These are phyloP conservation scores for Silurus glanis DNA, from an alignment of 2,113 vertebrate species.

Conservation along the genomic window DNA sequence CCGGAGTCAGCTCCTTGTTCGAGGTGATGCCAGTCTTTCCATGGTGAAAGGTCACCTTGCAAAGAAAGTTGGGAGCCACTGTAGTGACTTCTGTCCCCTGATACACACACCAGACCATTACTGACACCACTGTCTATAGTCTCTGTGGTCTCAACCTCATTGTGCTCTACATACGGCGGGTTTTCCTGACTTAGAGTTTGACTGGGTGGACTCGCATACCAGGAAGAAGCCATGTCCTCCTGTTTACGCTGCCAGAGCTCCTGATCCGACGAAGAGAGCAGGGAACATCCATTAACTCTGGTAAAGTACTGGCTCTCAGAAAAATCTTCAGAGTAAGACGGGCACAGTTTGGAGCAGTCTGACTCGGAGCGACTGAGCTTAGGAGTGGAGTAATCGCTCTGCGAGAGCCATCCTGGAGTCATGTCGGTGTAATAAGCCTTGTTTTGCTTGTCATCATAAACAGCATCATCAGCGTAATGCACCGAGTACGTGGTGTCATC, in stretches of 20 bases:
- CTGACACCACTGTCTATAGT: slow-evolving; percentile 87
- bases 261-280: slow-evolving; percentile 91
- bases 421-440: slow-evolving; percentile 80
- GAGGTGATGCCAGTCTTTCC: slow-evolving; percentile 91
- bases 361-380: slow-evolving; percentile 97
- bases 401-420: slow-evolving; percentile 88
- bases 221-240: slow-evolving; percentile 79
- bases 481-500: slow-evolving; percentile 75
- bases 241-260: slow-evolving; percentile 95
- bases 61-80: slow-evolving; percentile 88
- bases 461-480: slow-evolving; percentile 71
- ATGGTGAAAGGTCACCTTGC: slow-evolving; percentile 86
- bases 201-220: slow-evolving; percentile 78
- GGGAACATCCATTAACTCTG: slow-evolving; percentile 85
- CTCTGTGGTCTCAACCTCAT: slow-evolving; percentile 80
- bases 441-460: slow-evolving; percentile 79
- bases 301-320: slow-evolving; percentile 89
- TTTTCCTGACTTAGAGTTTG: slow-evolving; percentile 70
- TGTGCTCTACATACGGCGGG: slow-evolving; percentile 72
- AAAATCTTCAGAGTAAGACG: slow-evolving; percentile 96
- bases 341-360: slow-evolving; percentile 95
- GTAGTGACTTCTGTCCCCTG: slow-evolving; percentile 84
- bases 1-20: slow-evolving; percentile 82
- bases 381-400: slow-evolving; percentile 88
- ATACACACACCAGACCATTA: slow-evolving; percentile 82